These are phyloP conservation scores for Pelodiscus sinensis DNA, from an alignment of 2,113 vertebrate species.

Conservation along the genomic window DNA sequence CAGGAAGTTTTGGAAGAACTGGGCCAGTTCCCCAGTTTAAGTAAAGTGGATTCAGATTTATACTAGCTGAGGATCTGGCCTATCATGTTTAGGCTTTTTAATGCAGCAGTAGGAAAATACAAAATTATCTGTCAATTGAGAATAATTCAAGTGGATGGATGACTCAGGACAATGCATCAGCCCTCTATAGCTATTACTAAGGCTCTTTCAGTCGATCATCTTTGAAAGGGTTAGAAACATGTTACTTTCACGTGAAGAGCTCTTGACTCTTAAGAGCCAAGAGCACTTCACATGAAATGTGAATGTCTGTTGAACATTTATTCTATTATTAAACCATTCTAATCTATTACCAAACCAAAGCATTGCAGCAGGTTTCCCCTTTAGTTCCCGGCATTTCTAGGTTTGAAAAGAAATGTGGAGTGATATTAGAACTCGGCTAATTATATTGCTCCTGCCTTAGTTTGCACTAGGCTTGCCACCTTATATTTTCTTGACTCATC, in stretches of 20 bases:
- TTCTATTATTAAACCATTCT: slow-evolving; percentile 67
- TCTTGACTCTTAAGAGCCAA: slow-evolving; percentile 61
- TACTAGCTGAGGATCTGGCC: not conserved
- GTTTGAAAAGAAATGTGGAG: slow-evolving; percentile 52
- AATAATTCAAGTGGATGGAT: slow-evolving; percentile 69
- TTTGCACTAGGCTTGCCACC: slow-evolving; percentile 64
- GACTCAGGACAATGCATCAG: slow-evolving; percentile 67
- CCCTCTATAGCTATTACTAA: slow-evolving; percentile 59
- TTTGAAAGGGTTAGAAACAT: slow-evolving; percentile 70
- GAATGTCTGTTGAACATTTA: slow-evolving; percentile 62
- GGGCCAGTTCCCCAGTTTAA: not conserved
- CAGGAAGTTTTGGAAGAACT: slow-evolving; percentile 1
- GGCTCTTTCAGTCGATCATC: slow-evolving; percentile 55
- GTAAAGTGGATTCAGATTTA: slow-evolving; percentile 17
- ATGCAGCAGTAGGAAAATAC: slow-evolving; percentile 49
- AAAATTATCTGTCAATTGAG: slow-evolving; percentile 63
- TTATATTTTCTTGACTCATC: slow-evolving; percentile 35
- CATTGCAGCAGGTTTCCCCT: slow-evolving; percentile 52
- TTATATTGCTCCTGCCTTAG: slow-evolving; percentile 60
- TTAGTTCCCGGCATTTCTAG: slow-evolving; percentile 59
- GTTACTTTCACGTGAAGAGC: slow-evolving; percentile 65
- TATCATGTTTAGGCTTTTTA: slow-evolving; percentile 54
- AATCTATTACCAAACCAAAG: slow-evolving; percentile 59
- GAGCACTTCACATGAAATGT: slow-evolving; percentile 70
- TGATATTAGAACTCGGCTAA: slow-evolving; percentile 64